Evolutionary conservation across 2,888 invertebrate species (phyloP).

Genomic region (Dasysyrphus tricinctus): DNA sequence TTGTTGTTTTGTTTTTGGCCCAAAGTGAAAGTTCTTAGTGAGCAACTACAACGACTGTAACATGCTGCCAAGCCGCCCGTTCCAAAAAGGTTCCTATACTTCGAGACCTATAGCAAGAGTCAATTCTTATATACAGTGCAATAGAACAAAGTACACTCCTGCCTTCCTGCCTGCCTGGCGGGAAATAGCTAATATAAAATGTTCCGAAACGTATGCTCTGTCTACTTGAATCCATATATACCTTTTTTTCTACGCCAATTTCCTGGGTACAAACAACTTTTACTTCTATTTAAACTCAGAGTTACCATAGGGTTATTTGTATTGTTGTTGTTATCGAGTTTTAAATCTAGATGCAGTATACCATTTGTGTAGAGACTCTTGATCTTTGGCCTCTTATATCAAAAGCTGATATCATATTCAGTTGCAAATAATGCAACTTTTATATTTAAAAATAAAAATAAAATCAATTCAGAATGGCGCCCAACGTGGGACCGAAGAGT

Average conservation of each 20-base stretch:
- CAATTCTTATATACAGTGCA: constrained; percentile 27
- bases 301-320: no score
- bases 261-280: constrained; percentile 49
- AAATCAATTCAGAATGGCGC: not conserved
- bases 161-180: not conserved
- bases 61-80: not conserved
- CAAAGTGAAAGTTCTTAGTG: constrained; percentile 72
- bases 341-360: no score
- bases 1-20: constrained; percentile 7
- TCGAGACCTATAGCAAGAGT: not conserved
- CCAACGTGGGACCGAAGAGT: not conserved
- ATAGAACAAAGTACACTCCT: constrained; percentile 33
- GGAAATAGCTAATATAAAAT: constrained; percentile 22
- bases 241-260: constrained; percentile 44
- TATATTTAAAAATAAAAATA: no score
- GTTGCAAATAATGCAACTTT: no score
- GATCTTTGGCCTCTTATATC: no score
- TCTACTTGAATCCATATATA: constrained; percentile 23
- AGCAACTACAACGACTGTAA: constrained; percentile 4
- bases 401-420: no score
- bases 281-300: constrained; percentile 27
- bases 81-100: constrained; percentile 44
- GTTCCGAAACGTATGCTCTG: constrained; percentile 3
- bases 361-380: no score
- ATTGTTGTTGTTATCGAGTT: no score